Evolutionary conservation across 2,113 vertebrate genomes (phyloP), one percentile per base, ranked within the genome.

Genomic region (Myrmecophaga tridactyla): DNA sequence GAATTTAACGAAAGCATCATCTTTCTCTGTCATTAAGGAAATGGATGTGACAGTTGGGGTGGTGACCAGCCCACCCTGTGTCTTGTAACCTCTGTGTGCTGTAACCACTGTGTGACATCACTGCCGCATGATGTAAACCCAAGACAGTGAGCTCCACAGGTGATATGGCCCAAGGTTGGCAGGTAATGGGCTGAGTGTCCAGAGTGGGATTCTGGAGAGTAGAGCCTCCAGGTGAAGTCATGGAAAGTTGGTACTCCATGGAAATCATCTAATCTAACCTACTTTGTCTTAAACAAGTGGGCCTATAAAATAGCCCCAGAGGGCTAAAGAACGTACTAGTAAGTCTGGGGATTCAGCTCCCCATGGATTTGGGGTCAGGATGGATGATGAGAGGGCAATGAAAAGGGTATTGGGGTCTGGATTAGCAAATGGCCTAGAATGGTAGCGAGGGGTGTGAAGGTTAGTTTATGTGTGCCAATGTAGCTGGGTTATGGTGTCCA

Each of bases 61-160:
- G 51, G 27, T 63, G 62, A 6, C 1, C 15, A 46, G 62, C 10
- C 63, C 43, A 53, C 31, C 4, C 14, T 8, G 2, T 27, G 34
- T 0, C 12, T 3, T 25, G 6, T 6, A 58, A 36, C 25, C 6
- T 0, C 1, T 0, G 0, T 70, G 69, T 36, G 69, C 39, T 39
- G 20, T 13, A 70, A 39, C 10, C 69, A 39, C 36, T 20, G 23
- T 20, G 3, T 56, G 53, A 56, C 18, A 20, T 56, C 18, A 21
- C 20, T 56, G 53, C 13, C 6, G 3, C 21, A 27, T 0, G 17
- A 4, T 31, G 6, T 6, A 58, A 31, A 48, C 17, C 8, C n/a
- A n/a, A n/a, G n/a, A n/a, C n/a, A n/a, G n/a, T n/a, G n/a, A n/a
- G 43, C 8, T 8, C 15, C 60, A 43, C 11, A 1, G 7, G 53